phyloP scores from a whole-genome alignment of 2,113 vertebrate genomes.

The Mionectes macconnelli region DNA sequence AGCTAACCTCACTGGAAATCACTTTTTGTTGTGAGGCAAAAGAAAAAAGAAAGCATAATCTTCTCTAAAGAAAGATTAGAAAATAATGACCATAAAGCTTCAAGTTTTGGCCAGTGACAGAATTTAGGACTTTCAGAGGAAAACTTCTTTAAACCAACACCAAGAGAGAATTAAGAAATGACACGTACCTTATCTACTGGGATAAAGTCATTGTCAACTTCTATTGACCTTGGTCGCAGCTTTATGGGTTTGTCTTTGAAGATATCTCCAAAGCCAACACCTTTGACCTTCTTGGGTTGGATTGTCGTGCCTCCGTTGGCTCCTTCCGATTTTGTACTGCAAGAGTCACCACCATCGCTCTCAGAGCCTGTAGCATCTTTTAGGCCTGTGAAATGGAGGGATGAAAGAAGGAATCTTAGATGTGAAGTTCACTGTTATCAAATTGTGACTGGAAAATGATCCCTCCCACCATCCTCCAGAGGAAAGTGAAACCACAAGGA shows the following conservation, averaged over 20 bases:
- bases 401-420: conserved; percentile 41
- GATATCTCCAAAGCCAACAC: conserved; percentile 97
- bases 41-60: neutral
- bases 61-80: neutral
- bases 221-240: conserved; percentile 91
- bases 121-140: neutral
- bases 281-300: conserved; percentile 93
- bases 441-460: neutral
- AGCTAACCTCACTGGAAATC: neutral
- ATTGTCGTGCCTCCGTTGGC: conserved; percentile 86
- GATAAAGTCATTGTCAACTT: conserved; percentile 84
- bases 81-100: neutral
- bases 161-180: conserved; percentile 13
- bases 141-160: neutral
- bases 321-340: conserved; percentile 87
- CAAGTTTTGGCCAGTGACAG: neutral
- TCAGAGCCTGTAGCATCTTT: conserved; percentile 94
- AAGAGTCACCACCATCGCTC: conserved; percentile 89
- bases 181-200: conserved; percentile 83
- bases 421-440: neutral
- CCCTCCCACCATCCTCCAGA: neutral
- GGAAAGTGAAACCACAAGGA: neutral
- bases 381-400: conserved; percentile 75
- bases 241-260: conserved; percentile 98
- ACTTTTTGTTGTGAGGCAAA: neutral